Conservation (phyloP, 2,113 vertebrate species). For the Syngnathus scovelli region DNA sequence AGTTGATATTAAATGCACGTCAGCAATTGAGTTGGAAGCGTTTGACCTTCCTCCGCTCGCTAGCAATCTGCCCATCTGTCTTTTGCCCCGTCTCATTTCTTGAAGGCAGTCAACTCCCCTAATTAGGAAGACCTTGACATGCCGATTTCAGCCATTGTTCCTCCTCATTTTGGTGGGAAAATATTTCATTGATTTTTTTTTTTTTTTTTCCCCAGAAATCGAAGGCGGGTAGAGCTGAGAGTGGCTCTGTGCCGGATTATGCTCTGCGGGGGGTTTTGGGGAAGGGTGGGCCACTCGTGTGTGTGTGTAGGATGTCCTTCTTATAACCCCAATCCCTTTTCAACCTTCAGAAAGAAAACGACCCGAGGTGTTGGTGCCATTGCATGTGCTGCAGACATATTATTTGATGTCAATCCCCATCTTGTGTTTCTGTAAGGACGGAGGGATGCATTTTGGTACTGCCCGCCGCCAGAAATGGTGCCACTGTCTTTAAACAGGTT, state of each 20-base stretch:
- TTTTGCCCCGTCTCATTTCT: conserved; percentile 33
- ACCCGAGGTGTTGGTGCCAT: conserved; percentile 35
- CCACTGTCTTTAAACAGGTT: conserved; percentile 64
- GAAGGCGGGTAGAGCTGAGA: conserved; percentile 55
- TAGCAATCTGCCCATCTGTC: conserved; percentile 31
- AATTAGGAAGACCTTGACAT: conserved; percentile 70
- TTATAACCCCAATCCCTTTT: conserved; percentile 30
- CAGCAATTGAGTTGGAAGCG: conserved; percentile 36
- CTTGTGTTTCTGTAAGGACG: neutral
- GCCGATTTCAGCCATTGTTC: conserved; percentile 58
- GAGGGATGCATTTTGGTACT: neutral
- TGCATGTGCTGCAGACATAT: neutral
- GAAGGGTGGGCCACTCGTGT: conserved; percentile 31
- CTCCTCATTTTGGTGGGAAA: conserved; percentile 74
- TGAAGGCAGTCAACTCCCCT: conserved; percentile 54
- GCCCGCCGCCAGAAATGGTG: conserved; percentile 54
- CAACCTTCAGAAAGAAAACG: conserved; percentile 38
- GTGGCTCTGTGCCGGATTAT: conserved; percentile 70
- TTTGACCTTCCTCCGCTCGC: conserved; percentile 60
- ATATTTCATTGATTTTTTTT: conserved; percentile 75
- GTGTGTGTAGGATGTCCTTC: conserved; percentile 23
- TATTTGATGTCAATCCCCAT: neutral
- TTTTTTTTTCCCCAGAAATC: conserved; percentile 38
- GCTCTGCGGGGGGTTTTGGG: conserved; percentile 61
- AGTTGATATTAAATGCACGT: conserved; percentile 38